phyloP scores from a whole-genome alignment of 2,888 invertebrate species.

The Orthonychiurus folsomi region DNA sequence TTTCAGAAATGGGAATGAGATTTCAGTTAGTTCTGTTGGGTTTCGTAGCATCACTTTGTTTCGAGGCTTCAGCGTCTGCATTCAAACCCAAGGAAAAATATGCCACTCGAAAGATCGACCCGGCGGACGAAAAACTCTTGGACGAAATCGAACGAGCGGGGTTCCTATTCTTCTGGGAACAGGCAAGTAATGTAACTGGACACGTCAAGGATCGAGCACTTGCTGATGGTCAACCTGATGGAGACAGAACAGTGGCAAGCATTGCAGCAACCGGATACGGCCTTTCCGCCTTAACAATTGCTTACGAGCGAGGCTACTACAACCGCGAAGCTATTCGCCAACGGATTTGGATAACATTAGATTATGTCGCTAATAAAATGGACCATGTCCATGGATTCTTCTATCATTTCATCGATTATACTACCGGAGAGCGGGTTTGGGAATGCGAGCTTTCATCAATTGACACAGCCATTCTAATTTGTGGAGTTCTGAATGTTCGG shows the following conservation, averaged over 20 bases:
- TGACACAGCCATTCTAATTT: slow-evolving; percentile 33
- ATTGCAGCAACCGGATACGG: slow-evolving; percentile 37
- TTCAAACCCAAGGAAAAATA: no score
- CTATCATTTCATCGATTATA: slow-evolving; percentile 36
- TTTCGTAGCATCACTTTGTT: no score
- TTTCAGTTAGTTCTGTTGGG: no score
- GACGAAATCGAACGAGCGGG: slow-evolving; percentile 31
- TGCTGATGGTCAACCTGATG: slow-evolving; percentile 27
- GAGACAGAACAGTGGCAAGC: slow-evolving; percentile 25
- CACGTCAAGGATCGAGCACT: slow-evolving; percentile 35
- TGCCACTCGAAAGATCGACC: slow-evolving; percentile 7
- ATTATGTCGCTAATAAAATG: slow-evolving; percentile 26
- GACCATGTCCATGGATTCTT: slow-evolving; percentile 33
- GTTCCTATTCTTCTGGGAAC: slow-evolving; percentile 36
- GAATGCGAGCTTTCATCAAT: slow-evolving; percentile 35
- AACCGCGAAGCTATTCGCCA: slow-evolving; percentile 22
- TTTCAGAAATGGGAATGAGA: no score
- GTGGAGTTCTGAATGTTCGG: slow-evolving; percentile 35
- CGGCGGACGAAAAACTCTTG: slow-evolving; percentile 28
- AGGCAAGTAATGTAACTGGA: slow-evolving; percentile 29
- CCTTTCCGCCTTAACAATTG: slow-evolving; percentile 29
- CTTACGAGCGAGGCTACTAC: slow-evolving; percentile 25
- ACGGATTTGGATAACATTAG: slow-evolving; percentile 26
- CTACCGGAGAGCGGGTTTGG: slow-evolving; percentile 33
- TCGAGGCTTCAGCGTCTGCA: not conserved